These are phyloP conservation scores for Rhagologus leucostigma DNA, from an alignment of 2,113 vertebrate genomes.

Conservation along the genomic window DNA sequence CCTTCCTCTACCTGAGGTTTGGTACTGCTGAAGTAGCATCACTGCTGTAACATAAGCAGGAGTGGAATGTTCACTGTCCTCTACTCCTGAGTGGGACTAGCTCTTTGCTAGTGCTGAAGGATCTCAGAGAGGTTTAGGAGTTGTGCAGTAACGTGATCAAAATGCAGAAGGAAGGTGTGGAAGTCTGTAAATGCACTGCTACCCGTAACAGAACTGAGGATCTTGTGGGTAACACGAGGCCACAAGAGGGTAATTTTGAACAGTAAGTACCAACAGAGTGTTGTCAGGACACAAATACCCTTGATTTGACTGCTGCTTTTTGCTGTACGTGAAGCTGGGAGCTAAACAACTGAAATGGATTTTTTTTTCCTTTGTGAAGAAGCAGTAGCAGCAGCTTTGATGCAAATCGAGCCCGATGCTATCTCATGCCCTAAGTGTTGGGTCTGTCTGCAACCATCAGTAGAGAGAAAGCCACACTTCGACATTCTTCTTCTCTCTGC, in stretches of 20 bases:
- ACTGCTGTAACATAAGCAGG: background rate
- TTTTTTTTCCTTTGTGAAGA: background rate
- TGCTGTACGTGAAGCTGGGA: background rate
- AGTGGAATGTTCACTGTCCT: background rate
- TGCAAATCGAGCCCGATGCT: background rate
- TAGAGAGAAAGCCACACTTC: background rate
- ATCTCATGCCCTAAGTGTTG: background rate
- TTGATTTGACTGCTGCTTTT: background rate
- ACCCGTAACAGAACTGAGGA: background rate
- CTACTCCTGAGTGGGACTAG: background rate
- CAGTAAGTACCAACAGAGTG: slow-evolving; percentile 5
- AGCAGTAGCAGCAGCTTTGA: background rate
- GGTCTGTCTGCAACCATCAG: background rate
- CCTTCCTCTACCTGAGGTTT: background rate
- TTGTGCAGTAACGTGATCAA: background rate
- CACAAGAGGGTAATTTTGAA: slow-evolving; percentile 46
- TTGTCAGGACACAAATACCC: background rate
- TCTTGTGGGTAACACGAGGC: background rate
- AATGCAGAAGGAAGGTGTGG: slow-evolving; percentile 16
- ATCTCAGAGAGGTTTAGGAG: background rate
- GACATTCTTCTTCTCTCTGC: background rate
- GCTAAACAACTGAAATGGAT: background rate
- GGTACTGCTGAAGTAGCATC: background rate
- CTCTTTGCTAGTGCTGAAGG: slow-evolving; percentile 24
- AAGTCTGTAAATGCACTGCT: slow-evolving; percentile 21